Percentiles rank a stretch among this genome's conserved stretches.
These are phyloP conservation scores for Chouioia cunea DNA, from an alignment of 2,888 invertebrate species.

Conservation along the genomic window DNA sequence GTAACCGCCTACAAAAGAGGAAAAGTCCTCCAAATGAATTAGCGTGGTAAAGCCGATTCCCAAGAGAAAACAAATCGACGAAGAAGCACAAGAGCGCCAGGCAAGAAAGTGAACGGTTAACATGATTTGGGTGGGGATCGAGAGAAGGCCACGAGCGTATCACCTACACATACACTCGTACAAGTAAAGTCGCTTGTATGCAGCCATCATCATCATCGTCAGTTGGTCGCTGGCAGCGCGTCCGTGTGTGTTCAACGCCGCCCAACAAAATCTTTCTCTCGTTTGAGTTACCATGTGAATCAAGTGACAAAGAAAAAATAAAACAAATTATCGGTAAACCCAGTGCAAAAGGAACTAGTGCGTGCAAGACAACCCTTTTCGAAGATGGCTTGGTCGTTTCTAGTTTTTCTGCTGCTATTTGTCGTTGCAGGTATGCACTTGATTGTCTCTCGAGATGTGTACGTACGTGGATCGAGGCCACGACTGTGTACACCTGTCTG, in stretches of 20 bases:
- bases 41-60: too few relatives aligned
- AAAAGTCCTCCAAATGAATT: too few relatives aligned
- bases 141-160: constrained; percentile 7
- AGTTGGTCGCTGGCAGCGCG: constrained; percentile 4
- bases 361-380: too few relatives aligned
- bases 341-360: neutral
- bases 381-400: constrained; percentile 8
- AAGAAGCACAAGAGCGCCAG: too few relatives aligned
- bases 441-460: neutral
- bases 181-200: neutral
- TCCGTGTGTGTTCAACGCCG: neutral
- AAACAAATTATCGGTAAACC: too few relatives aligned
- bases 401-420: constrained; percentile 19
- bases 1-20: too few relatives aligned
- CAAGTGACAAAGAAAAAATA: too few relatives aligned
- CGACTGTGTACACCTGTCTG: neutral
- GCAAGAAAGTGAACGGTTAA: too few relatives aligned
- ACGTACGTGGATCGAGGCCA: neutral
- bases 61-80: too few relatives aligned
- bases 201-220: too few relatives aligned
- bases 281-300: constrained; percentile 4
- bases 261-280: neutral
- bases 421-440: neutral
- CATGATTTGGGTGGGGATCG: too few relatives aligned
- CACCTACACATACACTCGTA: neutral